Conservation (phyloP, 2,113 vertebrate species). For the Zosterops borbonicus region DNA sequence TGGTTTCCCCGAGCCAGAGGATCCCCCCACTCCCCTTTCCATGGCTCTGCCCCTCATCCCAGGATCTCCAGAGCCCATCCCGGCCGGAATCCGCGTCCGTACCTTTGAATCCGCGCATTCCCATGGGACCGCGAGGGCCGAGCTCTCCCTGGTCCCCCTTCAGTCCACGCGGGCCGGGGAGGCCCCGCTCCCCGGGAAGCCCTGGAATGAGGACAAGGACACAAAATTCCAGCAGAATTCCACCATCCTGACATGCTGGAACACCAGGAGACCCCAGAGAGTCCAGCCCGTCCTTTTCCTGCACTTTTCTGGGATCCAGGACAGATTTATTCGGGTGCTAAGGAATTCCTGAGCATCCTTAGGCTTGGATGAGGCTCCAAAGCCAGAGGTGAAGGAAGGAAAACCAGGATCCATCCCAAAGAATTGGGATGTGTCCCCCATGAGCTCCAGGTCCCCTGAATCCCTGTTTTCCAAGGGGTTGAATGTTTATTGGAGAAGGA, state of each 20-base stretch:
- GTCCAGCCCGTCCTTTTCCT: background rate
- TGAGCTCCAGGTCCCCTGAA: background rate
- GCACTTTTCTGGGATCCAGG: fast-evolving
- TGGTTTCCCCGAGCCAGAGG: fast-evolving
- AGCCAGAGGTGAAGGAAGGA: background rate
- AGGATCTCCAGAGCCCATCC: background rate
- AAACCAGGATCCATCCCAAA: background rate
- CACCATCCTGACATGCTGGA: fast-evolving
- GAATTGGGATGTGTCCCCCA: background rate
- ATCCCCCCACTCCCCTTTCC: too few relatives aligned
- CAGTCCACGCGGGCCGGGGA: background rate
- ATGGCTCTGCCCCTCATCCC: background rate
- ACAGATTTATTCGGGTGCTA: fast-evolving
- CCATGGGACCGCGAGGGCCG: background rate
- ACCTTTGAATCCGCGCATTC: background rate
- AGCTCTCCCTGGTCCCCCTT: background rate
- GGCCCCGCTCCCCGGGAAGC: background rate
- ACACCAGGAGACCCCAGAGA: fast-evolving
- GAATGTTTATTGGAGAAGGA: background rate
- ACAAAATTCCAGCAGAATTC: background rate
- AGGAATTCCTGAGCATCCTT: background rate
- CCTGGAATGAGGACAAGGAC: background rate
- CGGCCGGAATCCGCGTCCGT: background rate
- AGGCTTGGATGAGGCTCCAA: fast-evolving
- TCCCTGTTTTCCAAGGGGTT: background rate